Evolutionary conservation across 2,888 invertebrate genomes (phyloP), one percentile per base, ranked within the genome.

Genomic region (Monochamus alternatus): DNA sequence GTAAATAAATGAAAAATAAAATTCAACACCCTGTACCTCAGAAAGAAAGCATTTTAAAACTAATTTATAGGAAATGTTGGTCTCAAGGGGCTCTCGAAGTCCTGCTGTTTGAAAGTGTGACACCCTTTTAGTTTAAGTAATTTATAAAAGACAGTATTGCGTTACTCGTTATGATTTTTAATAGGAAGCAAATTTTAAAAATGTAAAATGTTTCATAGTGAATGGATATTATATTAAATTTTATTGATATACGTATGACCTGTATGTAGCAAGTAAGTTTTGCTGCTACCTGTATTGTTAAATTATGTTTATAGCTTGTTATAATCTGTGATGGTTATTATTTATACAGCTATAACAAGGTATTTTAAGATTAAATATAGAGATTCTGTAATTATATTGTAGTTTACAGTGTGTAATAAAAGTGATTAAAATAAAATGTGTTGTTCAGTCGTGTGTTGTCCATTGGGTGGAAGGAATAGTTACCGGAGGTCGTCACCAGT

Each of bases 241-340:
- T 71, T 71, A 71, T 63, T 71, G 71, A 63, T 63, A 71, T 71
- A 71, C 51, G 63, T 47, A 71, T 62, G 60, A 69, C 60, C 47
- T 32, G 66, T 55, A 51, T 51, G 65, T 71, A 63, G 71, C 71
- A 71, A 52, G 51, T 62, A 62, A 38, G 47, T 63, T 67, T 52
- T 63, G 71, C 71, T 71, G 52, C 63, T 51, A 63, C 30, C 51
- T 62, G 63, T 71, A 71, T 62, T 71, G 71, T 71, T 71, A 71
- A 51, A 52, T 71, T 71, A 52, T 71, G 71, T 85, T 83, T 81
- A 83, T 83, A 80, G 85, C 85, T 84, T 85, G 82, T 84, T 85
- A 82, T 85, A 84, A 85, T 85, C 85, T 85, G 85, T 85, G 85
- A 85, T 85, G 85, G 81, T 85, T 85, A 85, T 85, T 83, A 78